These are phyloP conservation scores for Drosophila jambulina DNA, from an alignment of 1,140 invertebrate genomes.

Conservation along the genomic window DNA sequence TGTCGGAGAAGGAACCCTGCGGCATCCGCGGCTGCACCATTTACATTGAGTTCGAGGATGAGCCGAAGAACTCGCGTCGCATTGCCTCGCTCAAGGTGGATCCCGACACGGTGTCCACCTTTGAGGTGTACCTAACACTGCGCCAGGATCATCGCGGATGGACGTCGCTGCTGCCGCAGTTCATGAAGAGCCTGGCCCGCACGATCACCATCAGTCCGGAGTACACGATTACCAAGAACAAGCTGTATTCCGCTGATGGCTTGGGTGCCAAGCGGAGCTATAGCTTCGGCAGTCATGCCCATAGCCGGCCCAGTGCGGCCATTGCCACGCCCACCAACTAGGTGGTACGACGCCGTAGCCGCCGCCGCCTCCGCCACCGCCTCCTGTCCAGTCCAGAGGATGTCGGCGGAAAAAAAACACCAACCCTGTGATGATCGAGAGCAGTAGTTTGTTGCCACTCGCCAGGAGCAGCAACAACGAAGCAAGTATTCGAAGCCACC, in stretches of 20 bases:
- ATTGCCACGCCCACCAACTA: conserved; percentile 75
- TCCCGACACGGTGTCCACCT: conserved; percentile 92
- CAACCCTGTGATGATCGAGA: conserved; percentile 69
- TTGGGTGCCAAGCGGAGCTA: conserved; percentile 69
- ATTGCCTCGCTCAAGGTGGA: conserved; percentile 91
- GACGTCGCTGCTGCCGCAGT: conserved; percentile 93
- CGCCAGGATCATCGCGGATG: conserved; percentile 92
- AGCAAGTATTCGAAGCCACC: conserved; percentile 83
- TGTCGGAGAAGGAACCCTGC: conserved; percentile 94
- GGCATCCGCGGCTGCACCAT: conserved; percentile 92
- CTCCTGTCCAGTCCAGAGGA: conserved; percentile 8
- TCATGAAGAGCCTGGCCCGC: conserved; percentile 91
- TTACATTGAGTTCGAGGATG: conserved; percentile 91
- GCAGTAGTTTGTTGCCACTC: conserved; percentile 75
- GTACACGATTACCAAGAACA: conserved; percentile 93
- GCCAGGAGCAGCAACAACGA: conserved; percentile 70
- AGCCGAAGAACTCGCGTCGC: conserved; percentile 86
- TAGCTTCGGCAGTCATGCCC: conserved; percentile 65
- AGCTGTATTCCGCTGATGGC: conserved; percentile 88
- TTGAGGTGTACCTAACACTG: conserved; percentile 93
- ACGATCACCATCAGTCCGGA: conserved; percentile 94
- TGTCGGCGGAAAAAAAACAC: conserved; percentile 24
- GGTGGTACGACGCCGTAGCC: neutral
- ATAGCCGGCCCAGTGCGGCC: conserved; percentile 50
- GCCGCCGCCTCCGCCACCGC: neutral